Evolutionary conservation across 2,113 vertebrate genomes (phyloP).

Genomic region (Eudyptes chrysolophus): DNA sequence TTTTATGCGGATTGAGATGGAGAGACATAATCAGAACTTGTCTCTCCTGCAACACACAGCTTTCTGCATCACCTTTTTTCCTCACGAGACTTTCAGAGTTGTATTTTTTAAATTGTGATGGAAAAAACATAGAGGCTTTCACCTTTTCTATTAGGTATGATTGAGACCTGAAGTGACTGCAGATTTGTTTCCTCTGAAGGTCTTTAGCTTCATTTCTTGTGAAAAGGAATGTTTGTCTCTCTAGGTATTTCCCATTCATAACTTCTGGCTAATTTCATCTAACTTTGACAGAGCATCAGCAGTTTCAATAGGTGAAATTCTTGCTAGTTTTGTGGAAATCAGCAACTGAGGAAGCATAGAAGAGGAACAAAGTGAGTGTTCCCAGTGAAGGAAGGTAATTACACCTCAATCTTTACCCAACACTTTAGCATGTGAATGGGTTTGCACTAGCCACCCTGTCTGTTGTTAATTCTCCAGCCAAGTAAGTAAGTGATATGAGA

Average conservation of each 20-base stretch:
- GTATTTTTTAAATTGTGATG: not conserved
- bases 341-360: not conserved
- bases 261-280: conserved; percentile 19
- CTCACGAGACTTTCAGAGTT: not conserved
- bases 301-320: not conserved
- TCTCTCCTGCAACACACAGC: not conserved
- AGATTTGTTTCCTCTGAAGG: not conserved
- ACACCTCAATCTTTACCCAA: conserved; percentile 11
- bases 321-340: not conserved
- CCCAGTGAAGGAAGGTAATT: conserved; percentile 19
- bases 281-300: not conserved
- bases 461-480: conserved; percentile 20
- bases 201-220: not conserved
- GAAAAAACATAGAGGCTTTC: not conserved
- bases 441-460: not conserved
- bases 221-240: not conserved
- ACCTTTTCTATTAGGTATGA: not conserved
- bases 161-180: not conserved
- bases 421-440: conserved; percentile 30
- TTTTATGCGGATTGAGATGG: not conserved
- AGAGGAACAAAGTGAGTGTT: not conserved
- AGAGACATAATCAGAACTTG: not conserved
- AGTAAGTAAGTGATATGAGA: conserved; percentile 1
- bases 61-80: not conserved
- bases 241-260: conserved; percentile 9